Evolutionary conservation across 2,888 invertebrate genomes (phyloP), one percentile per base, ranked within the genome.

Genomic region (Cephus nigrinus): DNA sequence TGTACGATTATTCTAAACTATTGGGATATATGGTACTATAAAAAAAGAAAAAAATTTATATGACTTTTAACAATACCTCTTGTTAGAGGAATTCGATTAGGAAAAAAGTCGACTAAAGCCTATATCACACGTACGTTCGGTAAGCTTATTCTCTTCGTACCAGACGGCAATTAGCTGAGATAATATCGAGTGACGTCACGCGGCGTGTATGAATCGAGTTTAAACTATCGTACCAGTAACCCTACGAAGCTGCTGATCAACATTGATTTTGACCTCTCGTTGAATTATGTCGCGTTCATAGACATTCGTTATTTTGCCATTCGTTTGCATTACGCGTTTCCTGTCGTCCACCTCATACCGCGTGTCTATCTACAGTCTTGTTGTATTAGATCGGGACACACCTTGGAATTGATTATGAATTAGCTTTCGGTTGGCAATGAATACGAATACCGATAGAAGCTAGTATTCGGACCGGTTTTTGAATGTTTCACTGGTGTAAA

Each of bases 321-420:
- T 85, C 85, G 81, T 84, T 85, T 85, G 84, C 81, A 82, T 78
- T 55, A 72, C 80, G 68, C 76, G 80, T 80, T 84, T 84, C 84
- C 84, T 82, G 81, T 79, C 78, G 78, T n/a, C 74, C 74, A 74
- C 74, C 77, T 78, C 80, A 80, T 76, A 82, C 80, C 76, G 68
- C 31, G 31, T 71, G 79, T 79, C 80, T 80, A 78, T 76, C 80
- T 78, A 55, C 23, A 55, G 83, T 68, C 55, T 55, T 11, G 15
- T 15, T 69, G 71, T 12, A 71, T 71, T 33, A 12, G 71, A 31
- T 35, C 71, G 31, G 32, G 71, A 75, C 83, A 81, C 84, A 83
- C 83, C 84, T 83, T 77, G 31, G 69, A 78, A 80, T 76, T 78
- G 79, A 83, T 84, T 83, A 80, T 81, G 78, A 81, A 83, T 78